Base-by-base conservation (phyloP, 30 jellyfish, hydroid and myxozoan genomes). In the Clytia hemisphaerica region DNA sequence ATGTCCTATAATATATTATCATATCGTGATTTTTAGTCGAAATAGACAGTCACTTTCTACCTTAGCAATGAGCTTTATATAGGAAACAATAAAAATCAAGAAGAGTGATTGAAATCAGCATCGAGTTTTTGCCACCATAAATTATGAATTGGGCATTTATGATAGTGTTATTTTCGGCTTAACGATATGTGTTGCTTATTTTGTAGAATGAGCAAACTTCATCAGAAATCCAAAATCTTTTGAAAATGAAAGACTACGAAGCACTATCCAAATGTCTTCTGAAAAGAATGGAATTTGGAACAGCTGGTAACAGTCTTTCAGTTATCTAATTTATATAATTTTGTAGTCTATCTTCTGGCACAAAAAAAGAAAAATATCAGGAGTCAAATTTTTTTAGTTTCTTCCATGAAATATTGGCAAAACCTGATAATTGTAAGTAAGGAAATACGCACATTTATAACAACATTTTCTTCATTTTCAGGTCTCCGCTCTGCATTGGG, bases 221-320 rank as follows among this genome's bases (percentile, higher is more conserved):
- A 4, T 72, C 28, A 15, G 83, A 75, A 47, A 67, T 83, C 38
- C 38, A 51, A 25, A 33, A 61, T 4, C 85, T 75, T 21, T 70
- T 83, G 16, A 55, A n/a, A 18, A 59, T 36, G 48, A 60, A 68
- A 25, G 77, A 83, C 58, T 54, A 58, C 32, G 78, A 32, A 7
- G 77, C 12, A 42, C n/a, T 42, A 42, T 12, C 53, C 12, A 42
- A 42, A 42, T 42, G 12, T 12, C n/a, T 62, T 35, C 62, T 62
- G 44, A 77, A 71, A 46, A 62, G 95, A 71, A 77, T 85, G 89
- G 92, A 85, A 22, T 85, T 85, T 85, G 95, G 95, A 22, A 85
- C 95, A 47, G 95, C 95, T 53, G 95, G 95, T 85, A 73, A 14
- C 18, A 4, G 21, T 61, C 59, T n/a, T 9, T 9, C 53, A 42